These are phyloP conservation scores for Petrosia ficiformis DNA, from an alignment of 37 sponge, comb jelly and placozoan genomes.

Conservation along the genomic window DNA sequence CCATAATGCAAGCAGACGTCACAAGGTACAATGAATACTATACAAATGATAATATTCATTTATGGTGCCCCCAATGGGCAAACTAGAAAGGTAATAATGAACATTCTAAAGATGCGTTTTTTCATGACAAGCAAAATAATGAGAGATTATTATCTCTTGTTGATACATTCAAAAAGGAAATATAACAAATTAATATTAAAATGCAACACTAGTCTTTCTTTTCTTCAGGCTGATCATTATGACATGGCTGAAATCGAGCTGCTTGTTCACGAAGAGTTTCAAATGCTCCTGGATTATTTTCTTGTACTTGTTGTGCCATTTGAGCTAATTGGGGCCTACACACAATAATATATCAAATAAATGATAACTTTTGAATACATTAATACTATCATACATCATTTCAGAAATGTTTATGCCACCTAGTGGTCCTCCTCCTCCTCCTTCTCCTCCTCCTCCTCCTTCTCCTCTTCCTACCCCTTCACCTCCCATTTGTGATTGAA, in stretches of 20 bases:
- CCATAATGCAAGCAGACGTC: no score
- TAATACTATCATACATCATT: not conserved
- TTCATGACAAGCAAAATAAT: no score
- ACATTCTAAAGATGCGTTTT: no score
- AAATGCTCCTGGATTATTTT: slow-evolving; percentile 26
- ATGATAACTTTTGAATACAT: not conserved
- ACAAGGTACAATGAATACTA: no score
- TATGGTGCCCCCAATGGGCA: no score
- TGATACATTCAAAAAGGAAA: no score
- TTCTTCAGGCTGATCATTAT: not conserved
- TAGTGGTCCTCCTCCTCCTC: not conserved
- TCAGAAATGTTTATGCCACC: not conserved
- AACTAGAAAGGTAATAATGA: no score
- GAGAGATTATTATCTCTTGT: no score
- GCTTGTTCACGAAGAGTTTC: slow-evolving; percentile 32
- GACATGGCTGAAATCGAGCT: not conserved
- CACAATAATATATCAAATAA: not conserved
- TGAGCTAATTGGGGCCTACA: slow-evolving; percentile 32
- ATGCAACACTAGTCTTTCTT: no score
- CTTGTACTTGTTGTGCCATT: slow-evolving; percentile 42
- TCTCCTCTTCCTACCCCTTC: no score
- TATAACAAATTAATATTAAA: no score
- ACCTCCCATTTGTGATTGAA: not conserved
- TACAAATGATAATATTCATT: no score
- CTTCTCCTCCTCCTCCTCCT: not conserved